Evolutionary conservation across 2,888 invertebrate species (phyloP), one percentile per base, ranked within the genome.

Genomic region (Abrostola tripartita): DNA sequence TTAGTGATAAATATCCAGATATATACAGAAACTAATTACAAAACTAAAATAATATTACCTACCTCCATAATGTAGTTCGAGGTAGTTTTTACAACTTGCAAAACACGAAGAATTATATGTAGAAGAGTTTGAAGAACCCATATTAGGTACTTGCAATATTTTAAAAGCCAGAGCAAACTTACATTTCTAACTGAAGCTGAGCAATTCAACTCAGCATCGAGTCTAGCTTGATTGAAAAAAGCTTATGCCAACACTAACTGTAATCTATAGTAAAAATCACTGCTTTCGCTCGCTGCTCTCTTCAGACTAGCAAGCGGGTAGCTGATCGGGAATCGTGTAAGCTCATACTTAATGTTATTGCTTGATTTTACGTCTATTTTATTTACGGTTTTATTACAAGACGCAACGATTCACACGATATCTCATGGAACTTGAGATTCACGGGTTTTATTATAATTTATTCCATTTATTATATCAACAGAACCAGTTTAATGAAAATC

Each of bases 401-500:
- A 64, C 49, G n/a, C 14, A 77, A 65, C 49, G 58, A 52, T 61
- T 75, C 71, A 71, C 76, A 72, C 76, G 61, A 60, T 72, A 58
- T 73, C 57, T 65, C 50, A 61, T 74, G 62, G 55, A 63, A 63
- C 61, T 53, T 38, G 58, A 76, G 73, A 71, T 68, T 58, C 63
- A 65, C 52, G 52, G 55, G 54, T 50, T 58, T 66, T 72, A 68
- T 58, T 55, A 62, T 62, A 76, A 72, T 74, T 61, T 63, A 76
- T 76, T 73, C 73, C 52, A 65, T 59, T 54, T 57, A 62, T 59
- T 53, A 60, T 60, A 68, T 54, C 53, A 58, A 68, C 57, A 76
- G 41, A 76, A 76, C 77, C 63, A 37, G 74, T 74, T 73, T 63
- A 60, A 73, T 59, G 52, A 56, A 74, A 73, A 73, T 63, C 52